Evolutionary conservation across 2,797 vertebrate species (phyloP), one percentile per base, ranked within the genome.

Genomic region (Vespertilio murinus): DNA sequence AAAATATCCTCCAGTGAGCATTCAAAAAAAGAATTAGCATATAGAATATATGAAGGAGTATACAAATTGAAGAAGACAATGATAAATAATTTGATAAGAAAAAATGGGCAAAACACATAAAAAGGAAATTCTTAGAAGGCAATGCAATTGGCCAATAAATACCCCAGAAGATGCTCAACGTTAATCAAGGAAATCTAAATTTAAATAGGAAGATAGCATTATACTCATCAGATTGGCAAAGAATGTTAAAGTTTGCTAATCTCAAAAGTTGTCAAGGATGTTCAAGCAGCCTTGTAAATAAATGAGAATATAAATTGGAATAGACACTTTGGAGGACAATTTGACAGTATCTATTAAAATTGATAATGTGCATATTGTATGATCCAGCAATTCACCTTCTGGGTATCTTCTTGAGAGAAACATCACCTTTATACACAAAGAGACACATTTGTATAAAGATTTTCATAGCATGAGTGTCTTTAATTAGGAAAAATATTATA

Each of bases 271-370:
- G 52, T 65, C 75, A 47, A 92, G 71, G 56, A 22, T 80, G n/a
- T 38, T 79, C 22, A 65, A 42, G 25, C 18, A 88, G 23, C 23
- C 47, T 75, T 42, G 6, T 69, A 70, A 91, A 65, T 93, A 70
- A 25, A 28, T 38, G 75, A 56, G 67, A 45, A 47, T 70, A 13
- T 88, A 69, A 75, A 47, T 52, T 83, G 3, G 14, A 4, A 59
- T 18, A 82, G 23, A 22, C 65, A 47, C 67, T 77, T 88, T 73
- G 70, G 71, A 61, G 38, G 61, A n/a, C 67, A 61, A 20, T 90
- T 75, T 71, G 77, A 64, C 25, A 79, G 23, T 54, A 49, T 25
- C 22, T 88, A 11, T 84, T 94, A 96, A 83, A 75, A 79, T 49
- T n/a, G 47, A 54, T 75, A 93, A 75, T 30, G 14, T 47, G 8